Percentiles rank a stretch among this genome's conserved stretches.
These are phyloP conservation scores for Chauna torquata DNA, from an alignment of 2,113 vertebrate species.

Conservation along the genomic window DNA sequence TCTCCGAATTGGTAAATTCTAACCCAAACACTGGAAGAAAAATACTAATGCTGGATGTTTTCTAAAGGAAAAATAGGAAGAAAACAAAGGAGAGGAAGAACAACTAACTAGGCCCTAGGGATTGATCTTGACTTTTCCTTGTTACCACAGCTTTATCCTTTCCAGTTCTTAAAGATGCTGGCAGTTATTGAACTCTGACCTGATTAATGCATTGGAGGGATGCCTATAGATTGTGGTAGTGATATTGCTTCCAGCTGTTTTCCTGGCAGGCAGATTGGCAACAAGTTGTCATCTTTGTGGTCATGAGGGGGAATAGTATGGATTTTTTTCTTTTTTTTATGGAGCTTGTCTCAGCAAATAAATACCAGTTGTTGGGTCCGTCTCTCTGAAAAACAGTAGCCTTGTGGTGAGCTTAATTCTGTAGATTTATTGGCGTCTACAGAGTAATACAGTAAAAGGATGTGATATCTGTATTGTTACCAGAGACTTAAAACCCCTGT, in stretches of 20 bases:
- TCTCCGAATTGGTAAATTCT: background rate
- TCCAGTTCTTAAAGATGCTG: constrained; percentile 24
- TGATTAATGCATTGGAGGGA: constrained; percentile 42
- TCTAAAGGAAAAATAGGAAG: background rate
- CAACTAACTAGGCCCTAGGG: background rate
- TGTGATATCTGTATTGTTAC: constrained; percentile 40
- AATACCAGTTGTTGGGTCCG: constrained; percentile 29
- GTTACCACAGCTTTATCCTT: constrained; percentile 10
- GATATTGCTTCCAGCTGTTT: constrained; percentile 50
- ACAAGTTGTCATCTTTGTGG: constrained; percentile 26
- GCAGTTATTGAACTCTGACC: constrained; percentile 39
- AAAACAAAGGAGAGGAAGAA: background rate
- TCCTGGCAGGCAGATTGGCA: constrained; percentile 46
- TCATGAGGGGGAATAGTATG: background rate
- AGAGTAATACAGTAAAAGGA: background rate
- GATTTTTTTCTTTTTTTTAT: background rate
- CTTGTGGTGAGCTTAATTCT: constrained; percentile 44
- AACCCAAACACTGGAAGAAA: background rate
- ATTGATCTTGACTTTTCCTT: background rate
- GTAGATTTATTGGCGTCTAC: constrained; percentile 18
- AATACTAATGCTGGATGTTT: background rate
- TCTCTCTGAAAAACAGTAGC: constrained; percentile 19
- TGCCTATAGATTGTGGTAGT: constrained; percentile 42
- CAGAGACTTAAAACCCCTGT: background rate
- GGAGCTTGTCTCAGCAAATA: constrained; percentile 41